These are phyloP conservation scores for Perca fluviatilis DNA, from an alignment of 2,113 vertebrate species.

Conservation along the genomic window DNA sequence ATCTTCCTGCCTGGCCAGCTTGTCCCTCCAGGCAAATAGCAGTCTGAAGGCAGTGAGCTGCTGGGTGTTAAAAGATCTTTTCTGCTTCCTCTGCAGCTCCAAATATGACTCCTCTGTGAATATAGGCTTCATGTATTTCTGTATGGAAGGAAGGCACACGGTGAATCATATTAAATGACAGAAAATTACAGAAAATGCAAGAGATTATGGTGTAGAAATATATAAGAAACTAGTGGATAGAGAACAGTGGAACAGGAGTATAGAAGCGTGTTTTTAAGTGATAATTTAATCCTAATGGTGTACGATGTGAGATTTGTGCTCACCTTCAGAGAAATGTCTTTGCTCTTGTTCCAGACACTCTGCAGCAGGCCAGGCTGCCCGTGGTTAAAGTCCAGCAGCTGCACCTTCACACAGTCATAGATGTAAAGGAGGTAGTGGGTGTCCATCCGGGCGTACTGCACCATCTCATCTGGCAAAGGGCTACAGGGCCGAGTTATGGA, in stretches of 20 bases:
- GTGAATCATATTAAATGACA: slow-evolving; percentile 18
- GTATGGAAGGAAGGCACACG: background rate
- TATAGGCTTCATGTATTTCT: slow-evolving; percentile 96
- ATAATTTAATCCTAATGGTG: slow-evolving; percentile 19
- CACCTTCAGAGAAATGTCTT: slow-evolving; percentile 93
- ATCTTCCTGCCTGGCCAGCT: slow-evolving; percentile 91
- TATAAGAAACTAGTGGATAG: background rate
- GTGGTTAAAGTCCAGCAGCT: slow-evolving; percentile 86
- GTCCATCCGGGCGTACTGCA: slow-evolving; percentile 91
- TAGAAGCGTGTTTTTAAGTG: background rate
- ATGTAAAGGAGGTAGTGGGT: slow-evolving; percentile 97
- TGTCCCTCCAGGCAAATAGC: slow-evolving; percentile 95
- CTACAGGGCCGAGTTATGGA: slow-evolving; percentile 72
- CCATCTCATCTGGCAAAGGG: slow-evolving; percentile 95
- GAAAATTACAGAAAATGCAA: slow-evolving; percentile 21
- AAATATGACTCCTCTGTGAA: slow-evolving; percentile 95
- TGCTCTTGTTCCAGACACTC: slow-evolving; percentile 93
- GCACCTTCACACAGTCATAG: slow-evolving; percentile 89
- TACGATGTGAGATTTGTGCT: background rate
- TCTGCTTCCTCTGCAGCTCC: slow-evolving; percentile 94
- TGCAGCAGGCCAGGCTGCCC: slow-evolving; percentile 88
- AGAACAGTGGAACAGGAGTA: background rate
- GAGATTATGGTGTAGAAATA: slow-evolving; percentile 5
- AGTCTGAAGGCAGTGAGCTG: slow-evolving; percentile 93
- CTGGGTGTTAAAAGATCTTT: slow-evolving; percentile 93